Percentiles rank a stretch among this genome's conserved stretches.
These are phyloP conservation scores for Oenanthe oenanthe DNA, from an alignment of 2,113 vertebrate genomes.

Conservation along the genomic window DNA sequence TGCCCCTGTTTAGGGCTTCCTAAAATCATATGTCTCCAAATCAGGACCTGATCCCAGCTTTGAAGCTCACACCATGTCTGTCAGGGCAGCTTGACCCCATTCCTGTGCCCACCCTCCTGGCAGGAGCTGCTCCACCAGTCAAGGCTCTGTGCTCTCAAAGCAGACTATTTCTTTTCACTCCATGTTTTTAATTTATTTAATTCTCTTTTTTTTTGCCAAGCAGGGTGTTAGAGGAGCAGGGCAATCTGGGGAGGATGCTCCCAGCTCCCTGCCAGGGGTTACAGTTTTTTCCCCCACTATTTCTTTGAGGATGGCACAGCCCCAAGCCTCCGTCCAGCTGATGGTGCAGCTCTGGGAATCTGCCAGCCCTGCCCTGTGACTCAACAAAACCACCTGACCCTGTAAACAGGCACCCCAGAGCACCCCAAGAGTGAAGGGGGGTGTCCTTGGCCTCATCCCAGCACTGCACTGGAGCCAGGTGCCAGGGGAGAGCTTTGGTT, in stretches of 20 bases:
- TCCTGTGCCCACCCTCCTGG: neutral
- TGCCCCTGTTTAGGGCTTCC: neutral
- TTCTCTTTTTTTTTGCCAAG: neutral
- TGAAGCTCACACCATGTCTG: neutral
- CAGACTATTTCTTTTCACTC: neutral
- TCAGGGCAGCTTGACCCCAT: neutral
- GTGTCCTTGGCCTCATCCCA: neutral
- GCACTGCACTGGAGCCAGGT: fast-evolving
- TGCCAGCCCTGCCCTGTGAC: neutral
- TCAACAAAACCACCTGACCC: neutral
- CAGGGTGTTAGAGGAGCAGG: neutral
- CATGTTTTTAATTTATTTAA: neutral
- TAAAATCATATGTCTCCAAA: neutral
- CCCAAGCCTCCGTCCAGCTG: neutral
- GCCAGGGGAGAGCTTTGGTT: neutral
- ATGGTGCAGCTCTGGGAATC: neutral
- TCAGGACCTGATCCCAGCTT: neutral
- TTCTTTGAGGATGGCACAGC: neutral
- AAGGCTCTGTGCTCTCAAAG: neutral
- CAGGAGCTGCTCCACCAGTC: neutral
- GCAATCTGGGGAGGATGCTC: neutral
- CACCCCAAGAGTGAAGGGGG: neutral
- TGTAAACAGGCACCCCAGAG: neutral
- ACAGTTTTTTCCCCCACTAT: fast-evolving
- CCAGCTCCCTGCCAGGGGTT: neutral